A percentile compares a stretch with the other conserved stretches of the same genome.
phyloP scores from a whole-genome alignment of 2,797 vertebrate genomes.

The Tragelaphus oryx region DNA sequence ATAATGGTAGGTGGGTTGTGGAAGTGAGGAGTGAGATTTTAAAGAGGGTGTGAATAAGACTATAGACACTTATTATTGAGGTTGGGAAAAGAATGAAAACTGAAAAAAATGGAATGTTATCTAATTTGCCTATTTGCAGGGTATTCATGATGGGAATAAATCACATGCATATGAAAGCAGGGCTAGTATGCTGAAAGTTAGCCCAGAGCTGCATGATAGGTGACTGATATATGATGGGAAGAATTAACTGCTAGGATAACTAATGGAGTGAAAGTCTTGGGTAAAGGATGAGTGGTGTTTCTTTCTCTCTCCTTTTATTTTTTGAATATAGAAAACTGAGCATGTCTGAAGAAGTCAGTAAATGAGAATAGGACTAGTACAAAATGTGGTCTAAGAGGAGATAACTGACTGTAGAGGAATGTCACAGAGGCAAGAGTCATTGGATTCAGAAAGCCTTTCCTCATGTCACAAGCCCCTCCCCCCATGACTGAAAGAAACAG shows the following conservation, averaged over 20 bases:
- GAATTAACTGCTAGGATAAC: neutral
- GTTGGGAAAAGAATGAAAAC: neutral
- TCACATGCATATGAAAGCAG: neutral
- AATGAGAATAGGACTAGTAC: neutral
- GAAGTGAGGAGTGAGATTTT: neutral
- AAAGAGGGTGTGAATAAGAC: neutral
- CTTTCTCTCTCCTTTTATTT: neutral
- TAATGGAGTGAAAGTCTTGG: neutral
- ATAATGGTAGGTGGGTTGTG: neutral
- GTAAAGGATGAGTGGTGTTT: neutral
- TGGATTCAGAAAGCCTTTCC: neutral
- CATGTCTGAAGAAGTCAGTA: neutral
- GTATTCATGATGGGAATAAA: neutral
- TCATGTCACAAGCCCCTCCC: neutral
- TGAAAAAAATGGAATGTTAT: neutral
- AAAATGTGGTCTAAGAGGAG: neutral
- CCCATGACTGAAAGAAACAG: neutral
- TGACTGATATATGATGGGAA: neutral
- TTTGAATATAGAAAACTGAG: neutral
- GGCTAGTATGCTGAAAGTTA: neutral
- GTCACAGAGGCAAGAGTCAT: fast-evolving
- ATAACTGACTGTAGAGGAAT: neutral
- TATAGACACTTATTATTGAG: neutral
- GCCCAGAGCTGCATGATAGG: too few species aligned
- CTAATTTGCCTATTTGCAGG: neutral